A percentile compares a stretch with the other conserved stretches of the same genome.
phyloP scores from a whole-genome alignment of 2,113 vertebrate genomes.

The Caranx melampygus region DNA sequence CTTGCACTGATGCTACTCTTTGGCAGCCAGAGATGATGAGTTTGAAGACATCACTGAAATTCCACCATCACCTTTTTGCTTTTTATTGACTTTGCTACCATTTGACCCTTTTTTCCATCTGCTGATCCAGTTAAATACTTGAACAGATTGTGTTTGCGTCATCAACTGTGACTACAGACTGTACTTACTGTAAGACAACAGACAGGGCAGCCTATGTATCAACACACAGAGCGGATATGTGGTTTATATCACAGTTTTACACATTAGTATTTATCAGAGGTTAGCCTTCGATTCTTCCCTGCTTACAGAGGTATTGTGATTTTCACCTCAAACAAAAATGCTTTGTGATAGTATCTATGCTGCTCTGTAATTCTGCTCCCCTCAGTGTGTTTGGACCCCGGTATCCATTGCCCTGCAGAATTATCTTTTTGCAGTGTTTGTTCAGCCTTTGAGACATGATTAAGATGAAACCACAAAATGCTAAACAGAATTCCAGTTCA shows the following conservation, averaged over 20 bases:
- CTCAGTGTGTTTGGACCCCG: constrained; percentile 50
- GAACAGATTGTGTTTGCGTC: background rate
- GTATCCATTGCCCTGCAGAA: constrained; percentile 36
- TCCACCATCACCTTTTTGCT: constrained; percentile 23
- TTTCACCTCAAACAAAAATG: constrained; percentile 25
- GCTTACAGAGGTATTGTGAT: background rate
- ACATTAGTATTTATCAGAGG: background rate
- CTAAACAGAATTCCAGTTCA: constrained; percentile 74
- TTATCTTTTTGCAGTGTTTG: constrained; percentile 39
- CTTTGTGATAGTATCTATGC: background rate
- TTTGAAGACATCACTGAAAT: constrained; percentile 31
- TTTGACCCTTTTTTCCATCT: background rate
- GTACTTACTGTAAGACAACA: background rate
- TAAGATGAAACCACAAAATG: constrained; percentile 64
- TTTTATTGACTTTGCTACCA: constrained; percentile 6
- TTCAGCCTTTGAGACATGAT: constrained; percentile 59
- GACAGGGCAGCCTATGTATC: background rate
- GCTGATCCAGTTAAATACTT: constrained; percentile 3
- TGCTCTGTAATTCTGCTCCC: constrained; percentile 33
- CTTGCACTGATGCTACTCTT: constrained; percentile 76
- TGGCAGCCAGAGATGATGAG: constrained; percentile 51
- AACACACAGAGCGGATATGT: background rate
- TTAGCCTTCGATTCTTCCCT: constrained; percentile 8
- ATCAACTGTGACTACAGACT: background rate
- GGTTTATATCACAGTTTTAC: background rate